phyloP scores from a whole-genome alignment of 2,113 vertebrate genomes.

The Blennius ocellaris region DNA sequence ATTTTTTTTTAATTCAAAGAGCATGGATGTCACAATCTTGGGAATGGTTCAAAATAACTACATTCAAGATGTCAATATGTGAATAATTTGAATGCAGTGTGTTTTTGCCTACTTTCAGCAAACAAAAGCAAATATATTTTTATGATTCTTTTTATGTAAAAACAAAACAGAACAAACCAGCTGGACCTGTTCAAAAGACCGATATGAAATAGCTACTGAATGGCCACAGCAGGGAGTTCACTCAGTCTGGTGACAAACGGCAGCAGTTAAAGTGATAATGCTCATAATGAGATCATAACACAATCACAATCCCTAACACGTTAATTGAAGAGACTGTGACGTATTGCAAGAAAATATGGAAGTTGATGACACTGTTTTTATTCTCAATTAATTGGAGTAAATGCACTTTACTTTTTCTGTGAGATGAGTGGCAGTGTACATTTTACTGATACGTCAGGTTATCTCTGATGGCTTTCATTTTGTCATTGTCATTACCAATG shows the following conservation, averaged over 20 bases:
- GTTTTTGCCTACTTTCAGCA: too few species aligned
- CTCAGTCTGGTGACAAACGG: neutral
- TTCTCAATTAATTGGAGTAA: neutral
- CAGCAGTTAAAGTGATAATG: neutral
- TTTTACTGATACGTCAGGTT: neutral
- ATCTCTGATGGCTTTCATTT: neutral
- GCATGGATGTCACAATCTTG: too few species aligned
- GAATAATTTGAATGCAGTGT: too few species aligned
- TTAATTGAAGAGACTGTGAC: neutral
- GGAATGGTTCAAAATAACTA: too few species aligned
- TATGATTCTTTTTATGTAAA: too few species aligned
- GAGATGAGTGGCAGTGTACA: neutral
- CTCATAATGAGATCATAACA: neutral
- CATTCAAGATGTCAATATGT: too few species aligned
- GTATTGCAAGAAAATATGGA: neutral
- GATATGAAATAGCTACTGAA: neutral
- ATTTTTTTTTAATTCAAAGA: too few species aligned
- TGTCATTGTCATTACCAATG: constrained; percentile 9
- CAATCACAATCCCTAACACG: neutral
- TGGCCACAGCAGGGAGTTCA: neutral
- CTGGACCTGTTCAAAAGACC: too few species aligned
- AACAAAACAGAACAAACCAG: too few species aligned
- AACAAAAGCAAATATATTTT: too few species aligned
- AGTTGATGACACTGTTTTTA: neutral
- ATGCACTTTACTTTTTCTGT: neutral